Conservation (phyloP, 2,797 vertebrate species). For the Lepilemur ruficaudatus region DNA sequence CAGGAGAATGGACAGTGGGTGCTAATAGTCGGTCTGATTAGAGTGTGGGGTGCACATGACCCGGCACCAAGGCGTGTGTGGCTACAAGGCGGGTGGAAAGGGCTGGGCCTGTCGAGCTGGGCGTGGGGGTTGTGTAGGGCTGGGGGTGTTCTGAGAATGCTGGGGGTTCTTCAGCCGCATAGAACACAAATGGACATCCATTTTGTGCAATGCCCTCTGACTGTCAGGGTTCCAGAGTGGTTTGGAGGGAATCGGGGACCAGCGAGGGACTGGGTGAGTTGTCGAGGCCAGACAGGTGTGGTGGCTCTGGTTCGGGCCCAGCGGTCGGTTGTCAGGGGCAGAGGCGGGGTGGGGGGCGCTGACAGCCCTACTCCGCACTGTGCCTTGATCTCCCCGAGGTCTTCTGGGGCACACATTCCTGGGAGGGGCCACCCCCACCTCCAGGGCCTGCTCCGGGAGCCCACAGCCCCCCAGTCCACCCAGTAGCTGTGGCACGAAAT, state of each 20-base stretch:
- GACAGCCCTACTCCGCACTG: not conserved
- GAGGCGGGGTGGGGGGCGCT: too few relatives aligned
- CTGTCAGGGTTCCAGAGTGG: not conserved
- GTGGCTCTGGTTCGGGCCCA: rapidly evolving
- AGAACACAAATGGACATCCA: not conserved
- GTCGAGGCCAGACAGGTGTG: not conserved
- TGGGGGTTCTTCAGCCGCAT: not conserved
- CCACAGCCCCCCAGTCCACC: not conserved
- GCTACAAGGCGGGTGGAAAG: not conserved
- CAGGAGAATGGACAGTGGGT: not conserved
- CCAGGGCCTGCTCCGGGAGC: not conserved
- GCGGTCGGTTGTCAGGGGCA: rapidly evolving
- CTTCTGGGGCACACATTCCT: not conserved
- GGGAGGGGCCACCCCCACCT: not conserved
- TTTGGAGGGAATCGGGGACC: not conserved
- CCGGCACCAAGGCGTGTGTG: too few relatives aligned
- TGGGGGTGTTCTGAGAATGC: not conserved
- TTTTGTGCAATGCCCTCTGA: not conserved
- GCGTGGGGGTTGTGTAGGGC: rapidly evolving
- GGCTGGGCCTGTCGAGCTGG: not conserved
- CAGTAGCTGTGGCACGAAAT: not conserved
- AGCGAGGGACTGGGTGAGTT: not conserved
- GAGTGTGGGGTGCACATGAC: not conserved
- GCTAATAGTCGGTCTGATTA: not conserved
- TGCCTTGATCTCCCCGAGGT: not conserved